Evolutionary conservation across 2,113 vertebrate genomes (phyloP).

Genomic region (Cavia aperea): DNA sequence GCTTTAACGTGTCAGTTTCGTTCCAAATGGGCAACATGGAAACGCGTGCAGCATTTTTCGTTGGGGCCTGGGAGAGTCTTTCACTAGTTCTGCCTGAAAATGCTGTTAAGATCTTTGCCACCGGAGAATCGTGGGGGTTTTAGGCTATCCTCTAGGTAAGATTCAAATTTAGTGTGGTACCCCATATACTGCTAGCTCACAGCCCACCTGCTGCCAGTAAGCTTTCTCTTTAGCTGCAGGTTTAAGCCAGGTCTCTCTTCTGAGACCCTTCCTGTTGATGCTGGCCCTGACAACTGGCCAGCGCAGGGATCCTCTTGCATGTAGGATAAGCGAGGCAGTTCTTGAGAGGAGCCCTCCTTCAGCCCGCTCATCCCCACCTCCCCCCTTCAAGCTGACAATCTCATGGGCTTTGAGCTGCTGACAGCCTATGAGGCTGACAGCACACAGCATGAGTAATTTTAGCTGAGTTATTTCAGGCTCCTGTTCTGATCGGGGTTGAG

Average conservation of each 20-base stretch:
- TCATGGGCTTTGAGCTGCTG: constrained; percentile 63
- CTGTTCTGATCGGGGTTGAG: constrained; percentile 77
- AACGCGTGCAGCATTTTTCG: neutral
- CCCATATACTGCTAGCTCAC: neutral
- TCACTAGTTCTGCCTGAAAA: neutral
- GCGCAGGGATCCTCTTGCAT: constrained; percentile 17
- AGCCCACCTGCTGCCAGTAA: neutral
- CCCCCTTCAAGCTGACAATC: constrained; percentile 36
- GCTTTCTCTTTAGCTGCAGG: neutral
- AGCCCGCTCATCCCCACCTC: neutral
- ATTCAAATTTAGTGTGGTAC: neutral
- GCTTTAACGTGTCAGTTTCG: neutral
- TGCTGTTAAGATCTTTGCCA: constrained; percentile 30
- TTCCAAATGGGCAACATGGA: neutral
- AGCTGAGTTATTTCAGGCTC: constrained; percentile 83
- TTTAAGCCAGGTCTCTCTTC: neutral
- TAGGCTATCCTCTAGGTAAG: neutral
- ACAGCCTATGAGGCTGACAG: constrained; percentile 66
- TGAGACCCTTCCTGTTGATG: neutral
- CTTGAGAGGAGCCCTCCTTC: constrained; percentile 49
- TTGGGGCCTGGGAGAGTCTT: neutral
- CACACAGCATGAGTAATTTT: constrained; percentile 75
- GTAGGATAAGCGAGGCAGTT: neutral
- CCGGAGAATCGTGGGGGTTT: neutral
- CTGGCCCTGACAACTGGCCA: neutral